phyloP scores from a whole-genome alignment of 2,888 invertebrate genomes.

The Pyrrhopygopsis socrates region DNA sequence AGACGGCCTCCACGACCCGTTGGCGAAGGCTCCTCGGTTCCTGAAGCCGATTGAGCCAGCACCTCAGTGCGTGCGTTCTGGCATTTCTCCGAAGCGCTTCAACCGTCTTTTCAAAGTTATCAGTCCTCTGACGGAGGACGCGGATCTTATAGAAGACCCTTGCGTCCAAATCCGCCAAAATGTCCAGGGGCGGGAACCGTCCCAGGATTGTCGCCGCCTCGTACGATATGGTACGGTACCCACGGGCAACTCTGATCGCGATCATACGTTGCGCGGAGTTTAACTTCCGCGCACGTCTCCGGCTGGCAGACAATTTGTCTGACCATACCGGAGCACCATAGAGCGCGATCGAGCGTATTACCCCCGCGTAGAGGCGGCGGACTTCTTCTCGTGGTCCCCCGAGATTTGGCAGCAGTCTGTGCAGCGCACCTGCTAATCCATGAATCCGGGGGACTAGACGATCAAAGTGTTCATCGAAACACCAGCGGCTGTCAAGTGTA shows the following conservation, averaged over 20 bases:
- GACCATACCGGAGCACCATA: too few species aligned
- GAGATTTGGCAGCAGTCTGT: too few species aligned
- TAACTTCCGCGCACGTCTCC: not conserved
- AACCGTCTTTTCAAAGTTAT: constrained; percentile 12
- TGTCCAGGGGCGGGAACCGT: constrained; percentile 57
- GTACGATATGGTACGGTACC: constrained; percentile 51
- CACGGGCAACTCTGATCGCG: constrained; percentile 28
- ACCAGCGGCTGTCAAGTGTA: too few species aligned
- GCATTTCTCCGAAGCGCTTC: not conserved
- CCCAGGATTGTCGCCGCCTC: constrained; percentile 61
- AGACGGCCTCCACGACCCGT: not conserved
- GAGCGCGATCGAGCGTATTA: too few species aligned
- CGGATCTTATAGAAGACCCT: constrained; percentile 6
- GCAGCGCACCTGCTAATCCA: not conserved
- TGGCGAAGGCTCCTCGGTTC: too few species aligned
- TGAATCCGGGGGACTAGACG: too few species aligned
- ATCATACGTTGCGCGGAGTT: constrained; percentile 20
- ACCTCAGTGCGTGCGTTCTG: constrained; percentile 1
- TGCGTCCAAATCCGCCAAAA: constrained; percentile 63
- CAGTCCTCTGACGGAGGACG: constrained; percentile 2
- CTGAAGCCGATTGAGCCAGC: not conserved
- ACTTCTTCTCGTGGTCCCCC: too few species aligned
- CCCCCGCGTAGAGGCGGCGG: too few species aligned
- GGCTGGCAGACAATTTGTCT: not conserved
- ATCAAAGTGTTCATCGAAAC: too few species aligned